phyloP scores from a whole-genome alignment of 2,113 vertebrate species.

The Macquaria ambigua region DNA sequence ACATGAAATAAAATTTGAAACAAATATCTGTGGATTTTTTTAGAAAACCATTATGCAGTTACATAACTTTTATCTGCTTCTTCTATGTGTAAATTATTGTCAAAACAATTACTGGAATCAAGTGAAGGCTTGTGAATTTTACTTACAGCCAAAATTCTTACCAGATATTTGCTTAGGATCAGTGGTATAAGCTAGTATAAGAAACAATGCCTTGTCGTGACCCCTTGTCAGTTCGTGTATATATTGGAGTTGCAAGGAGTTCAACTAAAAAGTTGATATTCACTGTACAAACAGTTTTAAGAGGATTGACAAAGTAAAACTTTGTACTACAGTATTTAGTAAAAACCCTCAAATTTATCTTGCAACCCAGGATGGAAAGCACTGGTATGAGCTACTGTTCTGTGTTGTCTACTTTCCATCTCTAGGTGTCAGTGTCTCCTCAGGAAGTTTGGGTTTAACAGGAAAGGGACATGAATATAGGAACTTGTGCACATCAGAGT shows the following conservation, averaged over 20 bases:
- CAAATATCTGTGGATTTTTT: slow-evolving; percentile 53
- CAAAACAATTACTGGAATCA: neutral
- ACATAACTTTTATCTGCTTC: neutral
- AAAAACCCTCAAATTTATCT: neutral
- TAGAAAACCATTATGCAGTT: neutral
- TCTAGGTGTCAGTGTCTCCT: slow-evolving; percentile 64
- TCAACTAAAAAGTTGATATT: neutral
- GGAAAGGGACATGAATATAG: neutral
- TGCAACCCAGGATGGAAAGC: neutral
- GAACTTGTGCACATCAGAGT: neutral
- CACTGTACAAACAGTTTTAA: neutral
- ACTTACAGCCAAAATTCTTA: no score
- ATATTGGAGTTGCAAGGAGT: no score
- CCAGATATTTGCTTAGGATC: neutral
- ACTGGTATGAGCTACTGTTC: neutral
- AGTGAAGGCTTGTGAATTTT: neutral
- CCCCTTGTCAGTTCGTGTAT: neutral
- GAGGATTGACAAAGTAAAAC: neutral
- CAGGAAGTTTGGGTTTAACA: neutral
- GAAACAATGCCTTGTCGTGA: neutral
- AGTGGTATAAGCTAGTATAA: neutral
- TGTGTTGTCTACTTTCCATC: slow-evolving; percentile 15
- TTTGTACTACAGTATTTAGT: neutral
- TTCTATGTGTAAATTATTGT: neutral
- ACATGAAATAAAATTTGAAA: slow-evolving; percentile 89